Base-by-base conservation (phyloP, 2,888 invertebrate genomes). In the Lydus trimaculatus region DNA sequence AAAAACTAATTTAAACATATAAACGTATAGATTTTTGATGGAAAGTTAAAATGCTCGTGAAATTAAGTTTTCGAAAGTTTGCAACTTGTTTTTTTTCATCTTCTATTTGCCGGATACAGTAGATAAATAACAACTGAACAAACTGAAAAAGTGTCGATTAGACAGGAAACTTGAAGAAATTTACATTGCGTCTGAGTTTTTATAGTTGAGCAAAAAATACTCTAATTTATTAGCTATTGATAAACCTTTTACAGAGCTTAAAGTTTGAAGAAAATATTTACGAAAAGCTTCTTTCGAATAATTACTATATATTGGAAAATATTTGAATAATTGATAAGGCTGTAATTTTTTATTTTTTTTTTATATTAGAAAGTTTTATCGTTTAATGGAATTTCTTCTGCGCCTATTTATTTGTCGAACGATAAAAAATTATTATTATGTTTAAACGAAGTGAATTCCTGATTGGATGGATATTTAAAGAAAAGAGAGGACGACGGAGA, bases 371-470 rank as follows among this genome's bases (percentile, higher is more conserved):
- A 17, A 43, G 1, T 39, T 39, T n/a, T 15, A 39, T 39, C 43
- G 7, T 43, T 43, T 43, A 43, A 43, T 43, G 43, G 8, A 43
- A 17, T 17, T 43, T 43, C 17, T 36, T 36, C 17, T n/a, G 36
- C 13, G 2, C 13, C 13, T 36, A 11, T 36, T 36, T 36, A 36
- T 15, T 36, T 17, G 43, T 7, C n/a, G 43, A 43, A n/a, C n/a
- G 17, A 43, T 43, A 43, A 43, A 43, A 43, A 43, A 43, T 43
- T 43, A 43, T 39, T 39, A 39, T 43, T 43, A 43, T 43, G 43
- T 43, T 43, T n/a, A 43, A 43, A 17, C 15, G 43, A 17, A 43
- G 7, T 17, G 17, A 43, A 43, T 43, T n/a, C 43, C 43, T 43
- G 43, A 43, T 43, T 43, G 43, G 43, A 43, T 43, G 43, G 43